These are phyloP conservation scores for Scolanthus callimorphus DNA, from an alignment of 92 coral and sea anemone genomes.

Conservation along the genomic window DNA sequence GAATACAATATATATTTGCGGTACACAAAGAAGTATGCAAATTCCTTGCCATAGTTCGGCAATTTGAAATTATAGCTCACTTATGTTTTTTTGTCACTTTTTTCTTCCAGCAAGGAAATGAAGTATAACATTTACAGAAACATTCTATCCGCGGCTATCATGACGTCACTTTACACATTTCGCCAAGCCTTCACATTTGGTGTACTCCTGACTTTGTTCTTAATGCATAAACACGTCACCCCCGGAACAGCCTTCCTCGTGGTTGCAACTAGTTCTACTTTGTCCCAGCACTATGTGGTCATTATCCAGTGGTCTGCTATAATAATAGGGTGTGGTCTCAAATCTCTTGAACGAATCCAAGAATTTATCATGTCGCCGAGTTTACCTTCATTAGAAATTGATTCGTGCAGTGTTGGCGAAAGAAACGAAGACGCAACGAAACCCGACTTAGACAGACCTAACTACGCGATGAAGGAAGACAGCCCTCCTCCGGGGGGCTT, in stretches of 20 bases:
- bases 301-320: neutral
- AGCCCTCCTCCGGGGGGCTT: neutral
- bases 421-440: too few species aligned
- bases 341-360: neutral
- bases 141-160: conserved; percentile 1
- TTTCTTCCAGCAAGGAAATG: conserved; percentile 16
- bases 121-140: conserved; percentile 3
- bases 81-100: too few species aligned
- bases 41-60: too few species aligned
- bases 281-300: neutral
- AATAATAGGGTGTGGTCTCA: neutral
- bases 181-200: neutral
- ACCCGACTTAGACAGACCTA: too few species aligned
- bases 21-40: too few species aligned
- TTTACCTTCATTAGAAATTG: neutral
- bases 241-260: conserved; percentile 10
- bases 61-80: too few species aligned
- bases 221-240: neutral
- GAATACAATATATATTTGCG: too few species aligned
- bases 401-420: too few species aligned
- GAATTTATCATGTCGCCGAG: neutral
- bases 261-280: neutral
- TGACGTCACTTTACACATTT: conserved; percentile 8
- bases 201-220: conserved; percentile 2
- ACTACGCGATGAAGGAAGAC: too few species aligned